These are phyloP conservation scores for Coturnix japonica DNA, from an alignment of 2,113 vertebrate genomes.

Conservation along the genomic window DNA sequence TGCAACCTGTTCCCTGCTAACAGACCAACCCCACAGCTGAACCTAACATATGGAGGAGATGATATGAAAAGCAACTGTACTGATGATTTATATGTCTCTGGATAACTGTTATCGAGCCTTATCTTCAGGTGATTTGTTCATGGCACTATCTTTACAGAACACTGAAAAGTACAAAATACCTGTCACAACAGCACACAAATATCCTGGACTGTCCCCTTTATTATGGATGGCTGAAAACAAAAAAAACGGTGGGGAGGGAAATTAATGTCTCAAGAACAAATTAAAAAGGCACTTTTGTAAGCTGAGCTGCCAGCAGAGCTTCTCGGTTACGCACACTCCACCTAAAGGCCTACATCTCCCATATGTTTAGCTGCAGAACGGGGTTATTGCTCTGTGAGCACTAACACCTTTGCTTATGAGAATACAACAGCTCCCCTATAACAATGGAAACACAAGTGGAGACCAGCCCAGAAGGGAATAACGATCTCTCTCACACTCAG, in stretches of 20 bases:
- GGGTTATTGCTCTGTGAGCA: not conserved
- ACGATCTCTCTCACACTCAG: not conserved
- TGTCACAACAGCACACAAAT: not conserved
- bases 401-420: not conserved
- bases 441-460: not conserved
- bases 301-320: not conserved
- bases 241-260: not conserved
- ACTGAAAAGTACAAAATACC: slow-evolving; percentile 23
- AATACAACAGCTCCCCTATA: not conserved
- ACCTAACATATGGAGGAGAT: slow-evolving; percentile 24
- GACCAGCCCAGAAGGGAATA: not conserved
- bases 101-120: slow-evolving; percentile 26
- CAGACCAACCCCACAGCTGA: not conserved
- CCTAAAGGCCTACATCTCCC: not conserved
- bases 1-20: slow-evolving; percentile 20
- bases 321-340: not conserved
- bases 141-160: slow-evolving; percentile 25
- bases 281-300: not conserved
- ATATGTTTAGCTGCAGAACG: not conserved
- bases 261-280: slow-evolving; percentile 23
- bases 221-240: slow-evolving; percentile 4
- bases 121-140: slow-evolving; percentile 40
- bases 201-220: not conserved
- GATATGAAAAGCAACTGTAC: not conserved
- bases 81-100: slow-evolving; percentile 19